Base-by-base conservation (phyloP, 1,140 invertebrate species). In the Bombus balteatus region DNA sequence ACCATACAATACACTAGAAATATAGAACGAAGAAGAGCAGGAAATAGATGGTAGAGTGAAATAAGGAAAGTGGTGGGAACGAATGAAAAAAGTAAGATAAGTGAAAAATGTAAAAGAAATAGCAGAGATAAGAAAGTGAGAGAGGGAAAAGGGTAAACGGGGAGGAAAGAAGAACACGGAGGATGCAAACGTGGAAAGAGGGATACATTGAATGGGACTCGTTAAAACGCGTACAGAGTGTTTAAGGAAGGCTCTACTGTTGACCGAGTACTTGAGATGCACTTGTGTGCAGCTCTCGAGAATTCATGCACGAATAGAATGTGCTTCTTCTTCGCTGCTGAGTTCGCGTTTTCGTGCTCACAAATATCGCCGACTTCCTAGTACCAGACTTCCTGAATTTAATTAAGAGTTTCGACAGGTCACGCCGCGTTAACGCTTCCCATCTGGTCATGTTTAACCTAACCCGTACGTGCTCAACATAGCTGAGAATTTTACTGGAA, bases 221-320 rank as follows among this genome's bases (percentile, higher is more conserved):
- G 72, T 86, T 83, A 62, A 86, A 86, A 83, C 53, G 66, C 43
- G 41, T n/a, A 39, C 79, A 37, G n/a, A 86, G 84, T 79, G 83
- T 85, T 85, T 85, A 85, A 85, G 83, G 68, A 85, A 85, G 71
- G 70, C 79, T 74, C 81, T 13, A 53, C 62, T 85, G 79, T 73
- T 68, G 70, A 81, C 57, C 74, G 53, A 28, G 39, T 57, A 47
- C 78, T 85, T 39, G 71, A 85, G 43, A 74, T 74, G 68, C 78
- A 47, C 43, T 85, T 74, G 75, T 81, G 34, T 47, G 34, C 34
- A 59, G n/a, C 5, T 5, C 59, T 65, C n/a, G 75, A 78, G 43
- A 68, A 47, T 32, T 34, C 25, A 77, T n/a, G 74, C 41, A 68
- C 34, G 43, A 41, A 25, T 9, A 5, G 57, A 75, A 39, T 34